Conservation (phyloP, 2,888 invertebrate genomes). For the Aporophyla nigra region DNA sequence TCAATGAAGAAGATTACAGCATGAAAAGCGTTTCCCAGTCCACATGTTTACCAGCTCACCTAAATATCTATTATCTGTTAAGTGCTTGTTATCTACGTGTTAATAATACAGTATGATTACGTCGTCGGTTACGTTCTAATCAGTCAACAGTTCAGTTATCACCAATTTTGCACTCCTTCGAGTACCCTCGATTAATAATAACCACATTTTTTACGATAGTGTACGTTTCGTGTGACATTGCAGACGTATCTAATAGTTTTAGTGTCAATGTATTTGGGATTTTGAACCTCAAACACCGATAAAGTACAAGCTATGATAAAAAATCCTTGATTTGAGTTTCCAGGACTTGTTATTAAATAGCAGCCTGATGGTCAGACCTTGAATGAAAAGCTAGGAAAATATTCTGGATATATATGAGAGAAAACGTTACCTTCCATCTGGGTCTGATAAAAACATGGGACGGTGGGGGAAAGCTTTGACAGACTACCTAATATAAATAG, state of each 20-base stretch:
- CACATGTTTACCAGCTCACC: neutral
- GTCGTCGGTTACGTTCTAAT: conserved; percentile 4
- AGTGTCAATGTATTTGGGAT: no score
- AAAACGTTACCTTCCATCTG: neutral
- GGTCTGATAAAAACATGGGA: neutral
- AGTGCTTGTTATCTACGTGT: conserved; percentile 8
- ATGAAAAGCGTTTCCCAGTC: neutral
- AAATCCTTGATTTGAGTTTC: neutral
- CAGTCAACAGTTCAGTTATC: conserved; percentile 30
- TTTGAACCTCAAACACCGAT: no score
- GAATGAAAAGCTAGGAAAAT: neutral
- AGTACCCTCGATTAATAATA: neutral
- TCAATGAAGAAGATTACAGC: neutral
- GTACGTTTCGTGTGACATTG: neutral
- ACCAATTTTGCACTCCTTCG: conserved; percentile 10
- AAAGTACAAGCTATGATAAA: no score
- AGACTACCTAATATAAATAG: neutral
- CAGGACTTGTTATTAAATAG: neutral
- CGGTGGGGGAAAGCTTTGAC: neutral
- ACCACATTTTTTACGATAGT: neutral
- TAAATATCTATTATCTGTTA: neutral
- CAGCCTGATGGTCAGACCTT: neutral
- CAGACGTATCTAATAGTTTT: neutral
- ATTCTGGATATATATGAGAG: neutral
- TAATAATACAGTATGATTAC: conserved; percentile 5